A percentile compares a stretch with the other conserved stretches of the same genome.
phyloP scores from a whole-genome alignment of 2,888 invertebrate genomes.

The Drosophila diplacantha region DNA sequence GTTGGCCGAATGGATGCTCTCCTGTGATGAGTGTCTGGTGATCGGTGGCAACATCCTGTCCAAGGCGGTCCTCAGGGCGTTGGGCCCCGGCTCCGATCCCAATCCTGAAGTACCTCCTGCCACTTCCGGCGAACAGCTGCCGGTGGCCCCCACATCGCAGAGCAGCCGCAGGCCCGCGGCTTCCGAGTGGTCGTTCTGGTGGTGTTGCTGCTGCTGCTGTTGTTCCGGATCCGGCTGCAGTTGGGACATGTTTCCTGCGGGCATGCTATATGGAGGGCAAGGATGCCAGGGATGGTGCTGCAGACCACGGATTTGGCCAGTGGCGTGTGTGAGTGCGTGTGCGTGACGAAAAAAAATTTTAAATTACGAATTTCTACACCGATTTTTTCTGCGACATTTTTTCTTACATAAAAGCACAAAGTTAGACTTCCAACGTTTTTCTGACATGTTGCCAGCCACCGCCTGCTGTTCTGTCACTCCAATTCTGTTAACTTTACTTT shows the following conservation, averaged over 20 bases:
- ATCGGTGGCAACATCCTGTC: slow-evolving; percentile 5
- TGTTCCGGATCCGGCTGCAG: slow-evolving; percentile 23
- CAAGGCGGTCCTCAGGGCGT: not conserved
- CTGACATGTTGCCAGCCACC: not conserved
- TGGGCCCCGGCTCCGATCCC: not conserved
- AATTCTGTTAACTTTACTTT: too few relatives aligned
- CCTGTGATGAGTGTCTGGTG: slow-evolving; percentile 27
- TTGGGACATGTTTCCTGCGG: slow-evolving; percentile 43
- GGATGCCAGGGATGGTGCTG: slow-evolving; percentile 2
- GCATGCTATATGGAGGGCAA: not conserved
- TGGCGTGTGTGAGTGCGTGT: slow-evolving; percentile 24
- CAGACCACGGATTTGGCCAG: not conserved
- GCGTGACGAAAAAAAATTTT: slow-evolving; percentile 50
- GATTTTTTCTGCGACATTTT: slow-evolving; percentile 61
- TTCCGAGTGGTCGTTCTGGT: slow-evolving; percentile 49
- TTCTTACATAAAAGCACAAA: slow-evolving; percentile 56
- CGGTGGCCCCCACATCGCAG: slow-evolving; percentile 50
- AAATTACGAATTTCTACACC: slow-evolving; percentile 52
- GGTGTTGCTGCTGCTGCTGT: not conserved
- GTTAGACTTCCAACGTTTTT: slow-evolving; percentile 52
- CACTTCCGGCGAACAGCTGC: not conserved
- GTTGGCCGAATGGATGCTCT: slow-evolving; percentile 65
- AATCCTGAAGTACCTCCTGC: not conserved
- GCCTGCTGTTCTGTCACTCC: not conserved
- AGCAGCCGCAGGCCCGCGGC: slow-evolving; percentile 61